phyloP scores from a whole-genome alignment of 92 coral and sea anemone species.

The Micromussa lordhowensis region DNA sequence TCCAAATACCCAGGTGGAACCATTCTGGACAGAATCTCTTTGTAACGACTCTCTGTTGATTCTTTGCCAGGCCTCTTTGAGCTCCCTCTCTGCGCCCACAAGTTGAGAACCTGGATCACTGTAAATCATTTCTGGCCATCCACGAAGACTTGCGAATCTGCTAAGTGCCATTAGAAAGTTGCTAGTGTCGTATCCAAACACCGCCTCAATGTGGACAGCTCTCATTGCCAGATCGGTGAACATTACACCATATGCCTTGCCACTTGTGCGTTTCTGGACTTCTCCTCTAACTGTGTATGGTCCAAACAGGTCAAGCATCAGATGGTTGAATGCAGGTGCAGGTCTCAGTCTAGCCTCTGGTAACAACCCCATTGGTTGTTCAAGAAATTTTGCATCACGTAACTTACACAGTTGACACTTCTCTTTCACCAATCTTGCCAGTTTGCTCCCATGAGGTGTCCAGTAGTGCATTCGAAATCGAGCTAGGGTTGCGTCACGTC shows the following conservation, averaged over 20 bases:
- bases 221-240: slow-evolving; percentile 67
- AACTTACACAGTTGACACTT: slow-evolving; percentile 78
- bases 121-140: slow-evolving; percentile 74
- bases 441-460: slow-evolving; percentile 69
- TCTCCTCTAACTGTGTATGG: slow-evolving; percentile 73
- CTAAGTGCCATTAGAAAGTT: slow-evolving; percentile 73
- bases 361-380: slow-evolving; percentile 71
- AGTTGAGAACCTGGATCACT: slow-evolving; percentile 84
- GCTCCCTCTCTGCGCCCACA: slow-evolving; percentile 70
- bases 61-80: slow-evolving; percentile 71
- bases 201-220: slow-evolving; percentile 80
- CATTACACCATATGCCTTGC: slow-evolving; percentile 75
- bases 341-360: slow-evolving; percentile 72
- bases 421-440: slow-evolving; percentile 56
- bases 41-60: slow-evolving; percentile 47
- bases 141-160: slow-evolving; percentile 72
- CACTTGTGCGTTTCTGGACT: slow-evolving; percentile 78
- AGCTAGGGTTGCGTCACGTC: slow-evolving; percentile 66
- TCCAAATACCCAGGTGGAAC: slow-evolving; percentile 72
- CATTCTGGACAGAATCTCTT: slow-evolving; percentile 54
- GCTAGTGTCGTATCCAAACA: slow-evolving; percentile 71
- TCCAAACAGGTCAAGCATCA: slow-evolving; percentile 79
- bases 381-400: slow-evolving; percentile 60
- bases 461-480: slow-evolving; percentile 55
- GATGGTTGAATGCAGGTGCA: slow-evolving; percentile 68